These are phyloP conservation scores for Leptinotarsa defecta DNA, from an alignment of 1,140 invertebrate species.

Conservation along the genomic window DNA sequence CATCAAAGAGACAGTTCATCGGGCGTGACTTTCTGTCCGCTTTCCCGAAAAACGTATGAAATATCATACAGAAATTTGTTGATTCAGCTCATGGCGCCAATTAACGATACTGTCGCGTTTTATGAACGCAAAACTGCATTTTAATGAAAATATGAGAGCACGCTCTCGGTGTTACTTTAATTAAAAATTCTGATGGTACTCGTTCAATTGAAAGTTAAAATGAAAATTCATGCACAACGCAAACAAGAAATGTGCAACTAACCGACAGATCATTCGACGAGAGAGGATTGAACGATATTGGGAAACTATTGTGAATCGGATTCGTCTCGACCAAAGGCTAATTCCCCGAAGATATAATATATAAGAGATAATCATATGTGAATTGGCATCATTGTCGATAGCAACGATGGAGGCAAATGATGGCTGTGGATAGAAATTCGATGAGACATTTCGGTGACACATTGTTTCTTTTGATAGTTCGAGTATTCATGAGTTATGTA, in stretches of 20 bases:
- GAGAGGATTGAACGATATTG: background rate
- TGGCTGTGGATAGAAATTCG: too few species aligned
- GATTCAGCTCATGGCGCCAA: conserved; percentile 7
- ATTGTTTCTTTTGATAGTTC: too few species aligned
- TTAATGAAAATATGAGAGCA: conserved; percentile 8
- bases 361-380: too few species aligned
- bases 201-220: conserved; percentile 4
- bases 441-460: too few species aligned
- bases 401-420: too few species aligned
- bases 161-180: background rate
- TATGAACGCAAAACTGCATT: conserved; percentile 1
- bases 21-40: background rate
- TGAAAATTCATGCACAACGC: background rate
- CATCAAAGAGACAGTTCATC: background rate
- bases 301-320: background rate
- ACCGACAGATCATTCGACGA: background rate
- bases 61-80: background rate
- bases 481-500: too few species aligned
- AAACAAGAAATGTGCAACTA: background rate
- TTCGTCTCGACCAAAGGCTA: background rate
- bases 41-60: background rate
- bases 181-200: conserved; percentile 3
- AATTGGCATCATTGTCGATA: too few species aligned
- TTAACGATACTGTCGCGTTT: conserved; percentile 8
- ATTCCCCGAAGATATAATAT: too few species aligned